A percentile compares a stretch with the other conserved stretches of the same genome.
Evolutionary conservation across 2,888 invertebrate species (phyloP).

Genomic region (Acleris cristana): DNA sequence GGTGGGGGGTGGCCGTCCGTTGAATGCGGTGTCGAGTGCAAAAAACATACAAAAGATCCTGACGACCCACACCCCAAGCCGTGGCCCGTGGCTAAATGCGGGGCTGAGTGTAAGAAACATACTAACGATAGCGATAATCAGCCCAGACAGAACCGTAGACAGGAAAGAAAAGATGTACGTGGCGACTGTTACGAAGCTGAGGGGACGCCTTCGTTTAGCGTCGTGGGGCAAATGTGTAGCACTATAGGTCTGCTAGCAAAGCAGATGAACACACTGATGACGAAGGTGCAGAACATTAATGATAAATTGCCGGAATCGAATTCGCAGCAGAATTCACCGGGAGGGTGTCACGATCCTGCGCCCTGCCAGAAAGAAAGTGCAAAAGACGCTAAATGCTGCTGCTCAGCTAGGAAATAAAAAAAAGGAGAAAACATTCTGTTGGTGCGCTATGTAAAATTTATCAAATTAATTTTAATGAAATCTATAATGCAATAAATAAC

Average conservation of each 20-base stretch:
- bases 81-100: constrained; percentile 30
- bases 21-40: constrained; percentile 54
- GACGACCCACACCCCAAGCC: constrained; percentile 42
- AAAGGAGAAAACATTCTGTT: too few relatives aligned
- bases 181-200: too few relatives aligned
- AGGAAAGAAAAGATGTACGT: too few relatives aligned
- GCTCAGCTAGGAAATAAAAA: too few relatives aligned
- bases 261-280: constrained; percentile 54
- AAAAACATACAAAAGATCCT: constrained; percentile 36
- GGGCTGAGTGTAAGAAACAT: not conserved
- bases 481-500: too few relatives aligned
- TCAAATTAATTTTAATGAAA: too few relatives aligned
- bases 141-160: too few relatives aligned
- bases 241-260: constrained; percentile 53
- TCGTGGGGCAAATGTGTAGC: constrained; percentile 56
- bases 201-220: constrained; percentile 28
- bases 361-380: too few relatives aligned
- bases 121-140: too few relatives aligned
- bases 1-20: constrained; percentile 48
- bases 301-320: not conserved
- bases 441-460: too few relatives aligned
- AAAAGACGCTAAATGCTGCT: too few relatives aligned
- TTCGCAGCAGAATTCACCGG: not conserved
- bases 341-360: too few relatives aligned
- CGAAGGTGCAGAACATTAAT: constrained; percentile 47